These are phyloP conservation scores for Pseudopodoces humilis DNA, from an alignment of 2,113 vertebrate genomes.

Conservation along the genomic window DNA sequence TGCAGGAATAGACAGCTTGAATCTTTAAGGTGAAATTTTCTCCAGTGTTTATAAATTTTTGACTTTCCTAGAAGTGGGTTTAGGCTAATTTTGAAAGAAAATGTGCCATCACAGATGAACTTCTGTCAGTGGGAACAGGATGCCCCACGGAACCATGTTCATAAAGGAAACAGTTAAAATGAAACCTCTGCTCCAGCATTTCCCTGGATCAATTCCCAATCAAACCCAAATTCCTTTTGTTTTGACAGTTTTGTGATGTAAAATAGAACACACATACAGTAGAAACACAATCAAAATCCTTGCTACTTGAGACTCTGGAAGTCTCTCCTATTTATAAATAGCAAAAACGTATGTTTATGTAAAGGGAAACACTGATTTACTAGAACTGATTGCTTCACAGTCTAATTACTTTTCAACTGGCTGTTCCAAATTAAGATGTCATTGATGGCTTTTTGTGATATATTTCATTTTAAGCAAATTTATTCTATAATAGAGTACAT, in stretches of 20 bases:
- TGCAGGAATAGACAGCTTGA: rapidly evolving
- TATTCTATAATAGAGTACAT: conserved; percentile 82
- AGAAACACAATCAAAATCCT: conserved; percentile 67
- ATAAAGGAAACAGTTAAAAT: neutral
- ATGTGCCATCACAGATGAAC: neutral
- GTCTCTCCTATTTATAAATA: conserved; percentile 72
- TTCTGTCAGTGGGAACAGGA: neutral
- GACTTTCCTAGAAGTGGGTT: neutral
- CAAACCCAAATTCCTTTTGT: conserved; percentile 54
- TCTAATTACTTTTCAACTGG: conserved; percentile 85
- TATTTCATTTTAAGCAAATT: conserved; percentile 86
- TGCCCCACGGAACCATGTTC: neutral
- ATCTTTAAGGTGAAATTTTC: neutral
- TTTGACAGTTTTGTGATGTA: conserved; percentile 69
- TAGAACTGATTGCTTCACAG: conserved; percentile 82
- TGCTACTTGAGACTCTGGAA: conserved; percentile 67
- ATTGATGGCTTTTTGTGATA: conserved; percentile 85
- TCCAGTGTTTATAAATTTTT: neutral
- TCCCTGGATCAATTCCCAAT: neutral
- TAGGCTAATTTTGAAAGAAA: neutral
- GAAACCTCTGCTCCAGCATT: neutral
- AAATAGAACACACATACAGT: conserved; percentile 67
- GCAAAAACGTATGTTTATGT: conserved; percentile 75
- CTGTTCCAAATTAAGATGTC: conserved; percentile 87
- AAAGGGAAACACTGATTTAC: conserved; percentile 81